Evolutionary conservation across 1,140 invertebrate genomes (phyloP).

Genomic region (Panagrolaimus sp.): DNA sequence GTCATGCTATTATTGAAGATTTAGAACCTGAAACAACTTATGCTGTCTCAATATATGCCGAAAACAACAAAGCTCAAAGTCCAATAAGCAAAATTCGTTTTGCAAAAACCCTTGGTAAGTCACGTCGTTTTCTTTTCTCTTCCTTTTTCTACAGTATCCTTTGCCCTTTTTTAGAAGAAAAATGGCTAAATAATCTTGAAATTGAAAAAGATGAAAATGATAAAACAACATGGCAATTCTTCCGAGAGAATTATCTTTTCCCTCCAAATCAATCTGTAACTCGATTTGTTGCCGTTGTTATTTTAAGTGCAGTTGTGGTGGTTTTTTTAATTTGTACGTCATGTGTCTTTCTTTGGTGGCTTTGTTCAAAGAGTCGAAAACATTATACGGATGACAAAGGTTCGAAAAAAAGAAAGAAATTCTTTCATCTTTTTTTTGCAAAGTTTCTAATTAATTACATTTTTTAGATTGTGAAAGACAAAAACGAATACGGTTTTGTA

Average conservation of each 20-base stretch:
- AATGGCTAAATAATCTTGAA: not conserved
- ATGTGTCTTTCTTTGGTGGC: constrained; percentile 1
- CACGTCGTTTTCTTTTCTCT: not conserved
- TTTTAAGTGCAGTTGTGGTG: constrained; percentile 8
- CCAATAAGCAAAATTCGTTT: constrained; percentile 4
- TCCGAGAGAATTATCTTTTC: not conserved
- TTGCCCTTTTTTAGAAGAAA: constrained; percentile 4
- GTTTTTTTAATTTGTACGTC: constrained; percentile 5
- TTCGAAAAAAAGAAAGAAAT: not conserved
- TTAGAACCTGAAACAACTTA: constrained; percentile 1
- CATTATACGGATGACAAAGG: not conserved
- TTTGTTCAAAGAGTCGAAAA: constrained; percentile 1
- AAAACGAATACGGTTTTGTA: constrained; percentile 1
- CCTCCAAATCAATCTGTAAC: not conserved
- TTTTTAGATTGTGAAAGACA: constrained; percentile 10
- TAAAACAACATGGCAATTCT: not conserved
- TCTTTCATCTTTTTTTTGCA: not conserved
- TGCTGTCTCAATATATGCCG: constrained; percentile 4
- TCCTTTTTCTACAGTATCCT: not conserved
- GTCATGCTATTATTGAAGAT: constrained; percentile 3
- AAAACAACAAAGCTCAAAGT: not conserved
- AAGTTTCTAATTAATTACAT: not conserved
- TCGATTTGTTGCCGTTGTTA: not conserved
- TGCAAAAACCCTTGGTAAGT: constrained; percentile 5
- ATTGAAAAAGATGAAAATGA: constrained; percentile 4